Evolutionary conservation across 2,113 vertebrate genomes (phyloP).

Genomic region (Illadopsis cleaveri): DNA sequence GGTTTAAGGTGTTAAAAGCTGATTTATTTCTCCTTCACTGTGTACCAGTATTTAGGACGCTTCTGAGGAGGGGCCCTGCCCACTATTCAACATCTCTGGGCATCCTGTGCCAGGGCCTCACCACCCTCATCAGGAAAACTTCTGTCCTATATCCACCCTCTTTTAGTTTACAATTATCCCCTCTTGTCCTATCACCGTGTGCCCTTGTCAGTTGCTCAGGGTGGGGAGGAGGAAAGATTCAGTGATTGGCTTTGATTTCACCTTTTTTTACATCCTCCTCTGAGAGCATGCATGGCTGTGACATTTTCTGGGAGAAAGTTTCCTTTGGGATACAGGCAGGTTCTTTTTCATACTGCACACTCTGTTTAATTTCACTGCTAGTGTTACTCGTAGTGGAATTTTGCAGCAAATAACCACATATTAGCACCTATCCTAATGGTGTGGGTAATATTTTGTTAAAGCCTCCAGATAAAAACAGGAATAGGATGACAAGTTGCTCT

Average conservation of each 20-base stretch:
- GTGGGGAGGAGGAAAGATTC: not conserved
- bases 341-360: not conserved
- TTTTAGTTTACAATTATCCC: not conserved
- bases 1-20: not conserved
- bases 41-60: not conserved
- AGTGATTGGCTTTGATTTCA: not conserved
- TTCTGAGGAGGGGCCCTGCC: not conserved
- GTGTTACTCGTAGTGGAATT: not conserved
- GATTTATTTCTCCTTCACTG: not conserved
- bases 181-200: rapidly evolving
- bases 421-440: not conserved
- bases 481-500: not conserved
- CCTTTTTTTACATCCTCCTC: not conserved
- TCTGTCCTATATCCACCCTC: not conserved
- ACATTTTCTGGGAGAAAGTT: not conserved
- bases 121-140: not conserved
- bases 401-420: not conserved
- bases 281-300: not conserved
- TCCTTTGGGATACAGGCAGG: not conserved
- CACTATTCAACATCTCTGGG: not conserved
- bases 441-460: not conserved
- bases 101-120: not conserved
- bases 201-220: not conserved
- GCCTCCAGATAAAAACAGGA: not conserved
- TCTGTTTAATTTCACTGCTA: not conserved